Base-by-base conservation (phyloP, 2,888 invertebrate species). In the Drosophila demipolita region DNA sequence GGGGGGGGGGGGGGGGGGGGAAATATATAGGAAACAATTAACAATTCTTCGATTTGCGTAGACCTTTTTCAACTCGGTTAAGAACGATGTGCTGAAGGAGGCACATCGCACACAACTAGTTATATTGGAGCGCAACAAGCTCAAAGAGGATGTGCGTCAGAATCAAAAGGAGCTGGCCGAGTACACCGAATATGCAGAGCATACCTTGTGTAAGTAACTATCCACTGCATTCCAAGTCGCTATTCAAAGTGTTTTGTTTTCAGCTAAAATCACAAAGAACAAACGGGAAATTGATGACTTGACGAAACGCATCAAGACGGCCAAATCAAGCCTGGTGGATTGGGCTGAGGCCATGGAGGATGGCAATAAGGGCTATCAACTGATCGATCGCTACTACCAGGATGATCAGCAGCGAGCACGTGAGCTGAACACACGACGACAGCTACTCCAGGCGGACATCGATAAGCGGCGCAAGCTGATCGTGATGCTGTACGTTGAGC, bases 311-410 rank as follows among this genome's bases (percentile, higher is more conserved):
- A 95, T 97, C 2, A 95, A 95, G 67, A 95, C 96, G 91, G 96
- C 92, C 6, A 93, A 93, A 74, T 79, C 87, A 2, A 95, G 95
- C 0, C 90, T 97, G 61, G 93, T 94, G 53, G 95, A 96, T 59
- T 97, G 96, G 96, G 95, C 96, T 33, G 95, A 96, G 50, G 95
- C 95, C 0, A 94, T 97, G 66, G 95, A 95, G 77, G 94, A 95
- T 67, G 95, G 95, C 42, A 95, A 96, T 49, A 95, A 95, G 57
- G 96, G 96, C 68, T 96, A 96, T 78, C 94, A 94, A 35, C 93
- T 96, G n/a, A 95, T 97, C 50, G 95, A 95, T 82, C 95, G 95
- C 87, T 96, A 96, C 80, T 95, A 96, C 65, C 95, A 95, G 86
- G 95, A 96, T 77, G 97, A 97, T 91, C 93, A 95, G 26, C 94